phyloP scores from a whole-genome alignment of 1,140 invertebrate genomes.

The Zaprionus tsacasi region DNA sequence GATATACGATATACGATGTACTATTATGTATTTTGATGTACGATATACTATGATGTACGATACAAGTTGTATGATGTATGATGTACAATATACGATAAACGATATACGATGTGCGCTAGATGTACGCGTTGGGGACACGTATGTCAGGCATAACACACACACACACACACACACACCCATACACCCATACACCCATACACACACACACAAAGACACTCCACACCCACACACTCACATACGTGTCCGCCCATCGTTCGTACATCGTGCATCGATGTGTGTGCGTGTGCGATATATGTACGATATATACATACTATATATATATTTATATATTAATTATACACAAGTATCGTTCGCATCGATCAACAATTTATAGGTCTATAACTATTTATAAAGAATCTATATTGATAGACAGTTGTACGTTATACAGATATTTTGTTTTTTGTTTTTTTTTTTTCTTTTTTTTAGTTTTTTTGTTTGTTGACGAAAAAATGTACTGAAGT shows the following conservation, averaged over 20 bases:
- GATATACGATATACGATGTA: slow-evolving; percentile 2
- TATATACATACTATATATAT: neutral
- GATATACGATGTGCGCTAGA: too few relatives aligned
- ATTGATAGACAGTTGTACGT: slow-evolving; percentile 16
- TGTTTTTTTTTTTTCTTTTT: slow-evolving; percentile 22
- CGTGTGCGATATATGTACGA: slow-evolving; percentile 1
- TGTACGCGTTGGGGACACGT: neutral
- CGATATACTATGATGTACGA: slow-evolving; percentile 6
- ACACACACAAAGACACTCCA: neutral
- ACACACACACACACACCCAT: neutral
- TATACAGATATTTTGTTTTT: slow-evolving; percentile 26
- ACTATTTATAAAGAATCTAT: slow-evolving; percentile 25
- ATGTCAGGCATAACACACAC: neutral
- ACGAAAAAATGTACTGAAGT: slow-evolving; percentile 80
- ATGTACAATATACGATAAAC: neutral
- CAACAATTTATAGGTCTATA: slow-evolving; percentile 7
- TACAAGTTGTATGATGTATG: neutral
- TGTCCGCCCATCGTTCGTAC: neutral
- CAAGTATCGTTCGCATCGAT: slow-evolving; percentile 11
- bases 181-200: slow-evolving; percentile 8
- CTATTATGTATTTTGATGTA: too few relatives aligned
- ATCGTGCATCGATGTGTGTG: slow-evolving; percentile 1
- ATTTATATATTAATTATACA: neutral
- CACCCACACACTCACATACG: neutral
- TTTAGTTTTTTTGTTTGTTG: slow-evolving; percentile 40